Percentiles rank a stretch among this genome's conserved stretches.
These are phyloP conservation scores for Megalonaias nervosa DNA, from an alignment of 1,140 invertebrate genomes.

Conservation along the genomic window DNA sequence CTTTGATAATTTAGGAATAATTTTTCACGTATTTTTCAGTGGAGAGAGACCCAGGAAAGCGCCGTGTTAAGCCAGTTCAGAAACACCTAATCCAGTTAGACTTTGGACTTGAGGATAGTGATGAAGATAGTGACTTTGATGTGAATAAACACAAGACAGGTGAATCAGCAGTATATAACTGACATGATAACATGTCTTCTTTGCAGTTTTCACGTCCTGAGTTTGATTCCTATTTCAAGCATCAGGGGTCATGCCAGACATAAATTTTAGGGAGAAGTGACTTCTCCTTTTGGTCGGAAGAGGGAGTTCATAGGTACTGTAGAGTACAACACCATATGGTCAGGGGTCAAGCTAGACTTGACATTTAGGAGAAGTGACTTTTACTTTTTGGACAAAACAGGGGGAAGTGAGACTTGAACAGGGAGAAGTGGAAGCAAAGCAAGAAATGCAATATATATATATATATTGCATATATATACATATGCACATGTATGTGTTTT, in stretches of 20 bases:
- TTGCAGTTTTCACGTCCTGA: no score
- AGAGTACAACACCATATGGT: neutral
- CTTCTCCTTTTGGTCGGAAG: no score
- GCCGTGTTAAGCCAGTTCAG: conserved; percentile 82
- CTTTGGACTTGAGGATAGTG: conserved; percentile 90
- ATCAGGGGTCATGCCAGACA: neutral
- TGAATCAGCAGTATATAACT: neutral
- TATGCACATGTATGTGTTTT: no score
- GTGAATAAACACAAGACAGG: conserved; percentile 72
- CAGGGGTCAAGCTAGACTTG: no score
- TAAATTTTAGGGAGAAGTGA: no score
- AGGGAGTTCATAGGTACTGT: neutral
- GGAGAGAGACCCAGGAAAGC: conserved; percentile 87
- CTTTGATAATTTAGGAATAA: no score
- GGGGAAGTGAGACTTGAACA: no score
- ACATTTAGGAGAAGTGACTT: no score
- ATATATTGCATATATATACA: no score
- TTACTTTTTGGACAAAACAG: no score
- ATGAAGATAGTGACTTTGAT: conserved; percentile 95
- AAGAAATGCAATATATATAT: no score
- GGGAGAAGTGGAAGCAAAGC: no score
- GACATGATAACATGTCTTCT: conserved; percentile 6
- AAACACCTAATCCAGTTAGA: conserved; percentile 81
- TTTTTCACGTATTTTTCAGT: conserved; percentile 74
- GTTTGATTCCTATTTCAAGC: neutral